phyloP scores from a whole-genome alignment of 2,888 invertebrate species.

The Ecdyonurus torrentis region DNA sequence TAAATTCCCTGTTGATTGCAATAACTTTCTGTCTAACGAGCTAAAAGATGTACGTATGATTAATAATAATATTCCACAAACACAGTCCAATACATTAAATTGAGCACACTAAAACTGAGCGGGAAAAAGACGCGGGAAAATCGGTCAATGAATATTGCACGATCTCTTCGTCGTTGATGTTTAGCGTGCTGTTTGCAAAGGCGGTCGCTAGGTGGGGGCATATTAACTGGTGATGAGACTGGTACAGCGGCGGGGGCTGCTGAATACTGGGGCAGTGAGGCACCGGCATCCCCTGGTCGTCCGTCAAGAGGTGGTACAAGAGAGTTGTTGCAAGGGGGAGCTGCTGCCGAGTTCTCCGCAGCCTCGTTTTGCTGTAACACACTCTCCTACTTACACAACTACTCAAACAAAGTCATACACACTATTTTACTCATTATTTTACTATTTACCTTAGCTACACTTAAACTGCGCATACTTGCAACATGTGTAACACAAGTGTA shows the following conservation, averaged over 20 bases:
- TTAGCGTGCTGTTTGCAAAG: neutral
- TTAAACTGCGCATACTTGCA: too few relatives aligned
- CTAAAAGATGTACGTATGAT: too few relatives aligned
- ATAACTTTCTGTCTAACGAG: too few relatives aligned
- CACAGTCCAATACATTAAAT: conserved; percentile 52
- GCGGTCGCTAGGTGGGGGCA: neutral
- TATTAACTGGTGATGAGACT: neutral
- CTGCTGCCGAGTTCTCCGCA: too few relatives aligned
- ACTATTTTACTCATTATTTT: too few relatives aligned
- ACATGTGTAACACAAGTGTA: too few relatives aligned
- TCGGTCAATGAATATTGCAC: conserved; percentile 43
- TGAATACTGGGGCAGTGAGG: neutral
- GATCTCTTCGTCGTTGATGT: conserved; percentile 12
- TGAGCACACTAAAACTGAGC: conserved; percentile 45
- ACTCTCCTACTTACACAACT: neutral
- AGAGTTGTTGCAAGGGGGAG: neutral
- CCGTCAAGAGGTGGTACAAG: conserved; percentile 22
- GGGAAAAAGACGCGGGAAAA: conserved; percentile 54
- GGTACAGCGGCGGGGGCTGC: neutral
- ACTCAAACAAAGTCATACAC: neutral
- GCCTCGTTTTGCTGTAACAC: neutral
- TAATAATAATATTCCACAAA: conserved; percentile 41
- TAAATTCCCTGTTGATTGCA: too few relatives aligned
- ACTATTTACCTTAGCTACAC: too few relatives aligned
- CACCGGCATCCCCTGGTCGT: conserved; percentile 40